Percentiles rank a stretch among this genome's conserved stretches.
These are phyloP conservation scores for Halcyon senegalensis DNA, from an alignment of 2,113 vertebrate genomes.

Conservation along the genomic window DNA sequence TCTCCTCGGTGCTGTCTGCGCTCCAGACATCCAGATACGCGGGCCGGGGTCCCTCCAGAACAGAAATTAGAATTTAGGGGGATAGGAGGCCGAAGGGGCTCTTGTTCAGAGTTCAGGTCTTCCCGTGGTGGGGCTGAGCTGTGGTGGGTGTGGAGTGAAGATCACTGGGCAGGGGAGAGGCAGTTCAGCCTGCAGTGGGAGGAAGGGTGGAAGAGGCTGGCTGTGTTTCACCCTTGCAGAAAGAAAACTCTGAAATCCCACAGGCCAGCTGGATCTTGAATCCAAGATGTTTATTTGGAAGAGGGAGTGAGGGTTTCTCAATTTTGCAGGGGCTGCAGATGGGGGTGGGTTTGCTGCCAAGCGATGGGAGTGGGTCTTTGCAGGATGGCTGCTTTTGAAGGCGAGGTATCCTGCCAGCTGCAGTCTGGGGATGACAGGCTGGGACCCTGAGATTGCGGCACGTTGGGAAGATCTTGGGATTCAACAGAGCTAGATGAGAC, in stretches of 20 bases:
- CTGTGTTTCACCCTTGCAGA: conserved; percentile 44
- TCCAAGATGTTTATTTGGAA: conserved; percentile 58
- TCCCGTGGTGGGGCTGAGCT: background rate
- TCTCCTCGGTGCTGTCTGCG: background rate
- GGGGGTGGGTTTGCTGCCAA: conserved; percentile 3
- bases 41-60: accelerated
- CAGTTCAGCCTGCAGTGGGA: background rate
- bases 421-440: background rate
- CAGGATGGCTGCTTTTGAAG: background rate
- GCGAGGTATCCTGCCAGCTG: background rate
- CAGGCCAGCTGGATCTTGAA: conserved; percentile 53
- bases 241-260: conserved; percentile 56
- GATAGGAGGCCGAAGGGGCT: background rate
- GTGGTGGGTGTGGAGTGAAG: accelerated
- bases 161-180: background rate
- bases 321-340: conserved; percentile 46
- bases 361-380: background rate
- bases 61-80: background rate
- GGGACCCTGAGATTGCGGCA: background rate
- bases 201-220: conserved; percentile 38
- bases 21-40: background rate
- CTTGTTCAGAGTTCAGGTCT: background rate
- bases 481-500: background rate
- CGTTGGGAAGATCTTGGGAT: background rate
- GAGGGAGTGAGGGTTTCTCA: conserved; percentile 38